phyloP scores from a whole-genome alignment of 1,140 invertebrate species.

The Brachionus paranguensis region DNA sequence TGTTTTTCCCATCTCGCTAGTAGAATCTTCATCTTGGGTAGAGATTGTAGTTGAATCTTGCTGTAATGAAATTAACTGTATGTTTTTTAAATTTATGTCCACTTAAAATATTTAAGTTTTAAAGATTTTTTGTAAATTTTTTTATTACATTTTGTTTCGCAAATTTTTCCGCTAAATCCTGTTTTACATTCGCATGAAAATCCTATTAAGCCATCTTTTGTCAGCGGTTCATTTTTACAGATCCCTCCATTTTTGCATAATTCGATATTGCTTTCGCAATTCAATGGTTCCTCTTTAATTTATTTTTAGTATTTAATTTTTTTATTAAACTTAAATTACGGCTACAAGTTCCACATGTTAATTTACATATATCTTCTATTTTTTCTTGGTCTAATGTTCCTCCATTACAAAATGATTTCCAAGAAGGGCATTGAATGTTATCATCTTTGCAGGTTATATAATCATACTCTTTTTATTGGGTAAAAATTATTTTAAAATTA shows the following conservation, averaged over 20 bases:
- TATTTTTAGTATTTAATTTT: neutral
- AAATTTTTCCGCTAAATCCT: neutral
- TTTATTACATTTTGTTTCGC: neutral
- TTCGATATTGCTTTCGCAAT: neutral
- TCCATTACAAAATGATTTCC: neutral
- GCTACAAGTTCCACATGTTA: neutral
- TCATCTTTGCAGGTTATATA: neutral
- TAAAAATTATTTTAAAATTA: neutral
- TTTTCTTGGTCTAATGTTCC: no score
- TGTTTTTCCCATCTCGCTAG: no score
- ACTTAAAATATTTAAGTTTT: no score
- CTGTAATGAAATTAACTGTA: no score
- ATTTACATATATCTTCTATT: neutral
- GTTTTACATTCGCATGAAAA: neutral
- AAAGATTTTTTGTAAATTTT: no score
- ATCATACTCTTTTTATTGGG: neutral
- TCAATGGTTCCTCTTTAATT: neutral
- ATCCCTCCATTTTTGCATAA: neutral
- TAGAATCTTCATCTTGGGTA: no score
- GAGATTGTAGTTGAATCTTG: no score
- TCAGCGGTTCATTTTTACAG: neutral
- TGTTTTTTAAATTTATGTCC: no score
- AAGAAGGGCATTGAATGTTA: neutral
- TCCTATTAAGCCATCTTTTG: neutral
- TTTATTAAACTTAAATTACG: neutral